A percentile compares a stretch with the other conserved stretches of the same genome.
phyloP scores from a whole-genome alignment of 2,797 vertebrate genomes.

The Pseudomugil tenellus region DNA sequence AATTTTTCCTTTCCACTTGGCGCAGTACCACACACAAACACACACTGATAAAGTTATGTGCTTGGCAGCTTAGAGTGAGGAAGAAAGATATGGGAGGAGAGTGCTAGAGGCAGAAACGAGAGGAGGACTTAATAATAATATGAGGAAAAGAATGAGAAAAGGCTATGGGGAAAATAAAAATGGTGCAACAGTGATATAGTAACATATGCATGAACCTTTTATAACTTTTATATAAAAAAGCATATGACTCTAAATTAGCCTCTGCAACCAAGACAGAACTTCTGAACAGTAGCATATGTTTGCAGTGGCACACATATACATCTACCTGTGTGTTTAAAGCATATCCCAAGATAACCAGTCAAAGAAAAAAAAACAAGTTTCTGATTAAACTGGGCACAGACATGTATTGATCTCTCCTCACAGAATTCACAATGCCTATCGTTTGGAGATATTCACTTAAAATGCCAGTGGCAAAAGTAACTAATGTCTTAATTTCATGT shows the following conservation, averaged over 20 bases:
- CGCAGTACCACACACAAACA: slow-evolving; percentile 42
- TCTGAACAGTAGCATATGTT: slow-evolving; percentile 13
- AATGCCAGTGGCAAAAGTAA: slow-evolving; percentile 52
- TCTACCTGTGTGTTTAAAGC: slow-evolving; percentile 33
- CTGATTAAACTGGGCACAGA: slow-evolving; percentile 71
- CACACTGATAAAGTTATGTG: slow-evolving; percentile 62
- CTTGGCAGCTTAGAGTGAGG: slow-evolving; percentile 62
- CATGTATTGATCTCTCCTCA: slow-evolving; percentile 71
- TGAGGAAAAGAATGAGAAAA: slow-evolving; percentile 57
- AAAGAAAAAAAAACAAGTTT: slow-evolving; percentile 61
- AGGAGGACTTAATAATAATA: slow-evolving; percentile 59
- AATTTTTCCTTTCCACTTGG: slow-evolving; percentile 17
- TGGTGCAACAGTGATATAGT: slow-evolving; percentile 51
- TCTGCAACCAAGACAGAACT: slow-evolving; percentile 37
- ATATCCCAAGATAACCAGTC: slow-evolving; percentile 67
- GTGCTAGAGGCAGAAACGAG: slow-evolving; percentile 63
- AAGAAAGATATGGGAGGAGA: slow-evolving; percentile 58
- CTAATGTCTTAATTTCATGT: no score
- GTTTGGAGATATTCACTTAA: slow-evolving; percentile 65
- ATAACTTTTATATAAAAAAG: slow-evolving; percentile 23
- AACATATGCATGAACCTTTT: slow-evolving; percentile 55
- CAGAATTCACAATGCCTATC: slow-evolving; percentile 62
- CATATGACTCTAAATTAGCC: slow-evolving; percentile 58
- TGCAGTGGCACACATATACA: background rate
- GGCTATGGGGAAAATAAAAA: slow-evolving; percentile 66